Conservation (phyloP, 1,140 invertebrate genomes). For the Meteorus sp. region DNA sequence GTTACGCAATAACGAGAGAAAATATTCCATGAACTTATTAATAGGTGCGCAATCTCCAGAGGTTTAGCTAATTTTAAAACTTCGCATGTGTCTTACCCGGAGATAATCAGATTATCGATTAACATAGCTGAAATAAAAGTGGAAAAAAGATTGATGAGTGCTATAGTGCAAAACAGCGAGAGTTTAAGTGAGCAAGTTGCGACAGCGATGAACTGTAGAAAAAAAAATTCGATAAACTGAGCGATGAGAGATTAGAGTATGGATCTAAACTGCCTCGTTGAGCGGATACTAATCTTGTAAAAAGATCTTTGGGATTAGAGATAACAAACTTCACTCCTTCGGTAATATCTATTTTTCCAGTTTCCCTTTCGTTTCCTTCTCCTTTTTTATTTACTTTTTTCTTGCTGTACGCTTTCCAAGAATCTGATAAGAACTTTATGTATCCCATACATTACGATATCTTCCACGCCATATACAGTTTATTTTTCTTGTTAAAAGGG, state of each 20-base stretch:
- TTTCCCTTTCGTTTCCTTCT: not conserved
- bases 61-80: no score
- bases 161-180: no score
- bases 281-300: constrained; percentile 22
- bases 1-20: no score
- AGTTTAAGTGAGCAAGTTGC: not conserved
- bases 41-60: no score
- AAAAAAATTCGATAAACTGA: constrained; percentile 8
- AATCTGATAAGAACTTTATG: constrained; percentile 11
- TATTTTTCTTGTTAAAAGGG: not conserved
- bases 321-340: constrained; percentile 24
- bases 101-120: no score
- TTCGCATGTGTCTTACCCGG: no score
- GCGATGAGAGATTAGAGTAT: constrained; percentile 20
- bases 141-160: no score
- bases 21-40: no score
- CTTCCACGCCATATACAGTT: not conserved
- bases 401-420: not conserved
- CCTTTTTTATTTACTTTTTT: no score
- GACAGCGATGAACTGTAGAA: no score
- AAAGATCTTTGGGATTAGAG: constrained; percentile 18
- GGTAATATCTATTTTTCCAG: not conserved
- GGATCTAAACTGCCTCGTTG: constrained; percentile 15
- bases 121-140: no score
- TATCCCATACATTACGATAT: not conserved